Percentiles rank a stretch among this genome's conserved stretches.
Conservation (phyloP, 2,113 vertebrate species). For the Trematomus loennbergii region DNA sequence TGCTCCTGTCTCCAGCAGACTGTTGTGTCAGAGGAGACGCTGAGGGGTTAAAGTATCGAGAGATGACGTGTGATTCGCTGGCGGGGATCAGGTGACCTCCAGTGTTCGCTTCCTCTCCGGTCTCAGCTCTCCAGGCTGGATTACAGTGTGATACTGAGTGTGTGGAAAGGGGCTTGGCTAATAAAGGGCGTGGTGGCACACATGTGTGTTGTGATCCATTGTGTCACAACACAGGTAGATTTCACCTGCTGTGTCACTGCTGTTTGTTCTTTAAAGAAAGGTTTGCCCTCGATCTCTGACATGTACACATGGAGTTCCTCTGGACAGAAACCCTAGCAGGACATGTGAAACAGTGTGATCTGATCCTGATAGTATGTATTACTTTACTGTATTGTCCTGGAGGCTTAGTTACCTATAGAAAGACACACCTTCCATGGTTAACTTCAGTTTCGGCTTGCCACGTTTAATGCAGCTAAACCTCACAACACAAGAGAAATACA, state of each 20-base stretch:
- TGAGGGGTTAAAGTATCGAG: not conserved
- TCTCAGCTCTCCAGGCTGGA: not conserved
- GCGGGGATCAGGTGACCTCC: constrained; percentile 12
- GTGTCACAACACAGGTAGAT: constrained; percentile 1
- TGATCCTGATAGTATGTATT: not conserved
- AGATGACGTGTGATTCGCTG: not conserved
- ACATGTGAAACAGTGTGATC: not conserved
- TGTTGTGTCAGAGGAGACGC: constrained; percentile 3
- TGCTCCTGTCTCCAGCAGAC: constrained; percentile 3
- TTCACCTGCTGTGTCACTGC: not conserved
- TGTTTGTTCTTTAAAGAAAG: not conserved
- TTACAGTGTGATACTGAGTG: not conserved
- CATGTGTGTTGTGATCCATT: not conserved
- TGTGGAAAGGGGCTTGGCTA: not conserved
- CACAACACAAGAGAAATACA: not conserved
- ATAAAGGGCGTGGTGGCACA: not conserved
- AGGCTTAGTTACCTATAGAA: not conserved
- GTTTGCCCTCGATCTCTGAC: not conserved
- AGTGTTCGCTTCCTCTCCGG: not conserved
- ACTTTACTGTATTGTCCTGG: not conserved
- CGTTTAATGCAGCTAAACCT: not conserved
- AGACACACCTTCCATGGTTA: constrained; percentile 6
- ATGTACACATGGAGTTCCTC: not conserved
- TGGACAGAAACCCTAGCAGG: not conserved
- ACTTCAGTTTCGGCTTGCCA: not conserved